Evolutionary conservation across 2,113 vertebrate genomes (phyloP).

Genomic region (Perca schrenkii): DNA sequence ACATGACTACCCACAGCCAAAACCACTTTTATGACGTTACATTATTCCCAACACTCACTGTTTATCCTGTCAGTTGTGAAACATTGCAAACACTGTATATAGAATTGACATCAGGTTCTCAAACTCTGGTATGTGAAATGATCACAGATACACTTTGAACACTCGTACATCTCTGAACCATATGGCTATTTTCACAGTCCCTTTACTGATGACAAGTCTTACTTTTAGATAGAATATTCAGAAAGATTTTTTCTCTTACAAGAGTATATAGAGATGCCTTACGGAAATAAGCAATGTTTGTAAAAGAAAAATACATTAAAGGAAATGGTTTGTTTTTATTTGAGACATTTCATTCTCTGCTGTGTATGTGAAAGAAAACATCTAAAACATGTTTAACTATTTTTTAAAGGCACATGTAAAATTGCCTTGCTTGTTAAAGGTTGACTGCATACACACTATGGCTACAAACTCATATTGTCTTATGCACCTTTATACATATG

Average conservation of each 20-base stretch:
- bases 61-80: constrained; percentile 64
- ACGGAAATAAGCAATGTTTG: constrained; percentile 16
- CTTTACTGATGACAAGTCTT: not conserved
- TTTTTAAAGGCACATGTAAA: not conserved
- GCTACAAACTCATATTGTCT: not conserved
- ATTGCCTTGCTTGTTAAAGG: not conserved
- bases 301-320: constrained; percentile 30
- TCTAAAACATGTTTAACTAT: not conserved
- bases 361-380: constrained; percentile 1
- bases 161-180: constrained; percentile 10
- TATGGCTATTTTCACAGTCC: constrained; percentile 2
- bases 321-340: not conserved
- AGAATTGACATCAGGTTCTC: constrained; percentile 43
- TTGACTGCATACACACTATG: constrained; percentile 14
- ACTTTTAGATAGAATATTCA: constrained; percentile 8
- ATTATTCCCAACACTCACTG: constrained; percentile 73
- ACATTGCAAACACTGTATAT: constrained; percentile 25
- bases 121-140: constrained; percentile 57
- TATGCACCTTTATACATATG: not conserved
- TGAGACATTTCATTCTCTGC: constrained; percentile 5
- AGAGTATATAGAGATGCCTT: not conserved
- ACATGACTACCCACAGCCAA: constrained; percentile 76
- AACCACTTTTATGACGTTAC: constrained; percentile 82
- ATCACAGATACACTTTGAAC: constrained; percentile 45
- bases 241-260: not conserved